Evolutionary conservation across 2,113 vertebrate genomes (phyloP).

Genomic region (Tragelaphus imberbis): DNA sequence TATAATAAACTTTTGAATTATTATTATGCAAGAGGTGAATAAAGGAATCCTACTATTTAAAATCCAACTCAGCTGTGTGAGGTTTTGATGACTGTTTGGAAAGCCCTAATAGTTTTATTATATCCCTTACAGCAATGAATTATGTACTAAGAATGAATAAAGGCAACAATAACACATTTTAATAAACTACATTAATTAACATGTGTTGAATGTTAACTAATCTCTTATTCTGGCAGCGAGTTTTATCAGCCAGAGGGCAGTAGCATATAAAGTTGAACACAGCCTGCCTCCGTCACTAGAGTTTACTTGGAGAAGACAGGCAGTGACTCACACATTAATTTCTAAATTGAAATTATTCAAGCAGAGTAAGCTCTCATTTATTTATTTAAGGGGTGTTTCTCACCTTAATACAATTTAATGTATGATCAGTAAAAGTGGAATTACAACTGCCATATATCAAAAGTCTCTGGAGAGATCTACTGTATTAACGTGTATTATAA

Average conservation of each 20-base stretch:
- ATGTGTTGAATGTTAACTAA: conserved; percentile 54
- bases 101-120: conserved; percentile 38
- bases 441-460: conserved; percentile 42
- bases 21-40: neutral
- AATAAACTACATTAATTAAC: conserved; percentile 62
- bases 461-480: conserved; percentile 1
- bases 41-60: neutral
- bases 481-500: conserved; percentile 49
- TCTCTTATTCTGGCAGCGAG: conserved; percentile 16
- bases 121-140: conserved; percentile 51
- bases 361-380: conserved; percentile 59
- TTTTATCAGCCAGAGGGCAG: conserved; percentile 58
- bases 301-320: neutral
- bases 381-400: conserved; percentile 67
- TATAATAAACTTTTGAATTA: neutral
- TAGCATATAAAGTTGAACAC: neutral
- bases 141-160: conserved; percentile 47
- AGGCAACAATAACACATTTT: conserved; percentile 60
- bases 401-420: conserved; percentile 41
- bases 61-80: neutral
- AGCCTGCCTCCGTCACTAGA: neutral
- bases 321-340: conserved; percentile 26
- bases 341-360: conserved; percentile 58
- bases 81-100: conserved; percentile 25
- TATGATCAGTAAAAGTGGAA: conserved; percentile 56